These are phyloP conservation scores for Pelusios castaneus DNA, from an alignment of 2,113 vertebrate genomes.

Conservation along the genomic window DNA sequence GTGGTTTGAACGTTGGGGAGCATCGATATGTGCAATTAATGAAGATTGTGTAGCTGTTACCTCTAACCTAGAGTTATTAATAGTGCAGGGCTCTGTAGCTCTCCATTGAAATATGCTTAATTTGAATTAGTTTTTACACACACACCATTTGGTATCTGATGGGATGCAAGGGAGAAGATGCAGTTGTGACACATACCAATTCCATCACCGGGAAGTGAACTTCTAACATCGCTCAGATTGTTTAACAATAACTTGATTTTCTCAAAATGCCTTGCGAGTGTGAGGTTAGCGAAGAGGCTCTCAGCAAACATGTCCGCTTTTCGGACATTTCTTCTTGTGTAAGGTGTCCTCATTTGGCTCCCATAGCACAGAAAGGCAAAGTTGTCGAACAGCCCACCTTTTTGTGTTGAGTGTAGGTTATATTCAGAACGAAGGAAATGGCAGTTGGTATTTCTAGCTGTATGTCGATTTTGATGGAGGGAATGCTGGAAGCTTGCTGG, in stretches of 20 bases:
- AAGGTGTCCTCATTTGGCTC: background rate
- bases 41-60: background rate
- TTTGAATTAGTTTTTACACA: background rate
- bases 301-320: background rate
- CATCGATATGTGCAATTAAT: background rate
- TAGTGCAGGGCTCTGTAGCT: background rate
- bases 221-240: background rate
- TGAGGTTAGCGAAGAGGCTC: background rate
- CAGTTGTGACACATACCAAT: background rate
- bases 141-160: too few species aligned
- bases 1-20: background rate
- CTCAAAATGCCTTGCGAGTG: background rate
- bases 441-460: background rate
- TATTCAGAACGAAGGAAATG: background rate
- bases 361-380: background rate
- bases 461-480: background rate
- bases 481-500: background rate
- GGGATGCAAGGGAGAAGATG: background rate
- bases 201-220: background rate
- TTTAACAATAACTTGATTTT: background rate
- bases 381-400: background rate
- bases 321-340: background rate
- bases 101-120: background rate
- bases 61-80: background rate
- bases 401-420: background rate